Base-by-base conservation (phyloP, 2,797 vertebrate genomes). In the Neosilurus hyrtlii region DNA sequence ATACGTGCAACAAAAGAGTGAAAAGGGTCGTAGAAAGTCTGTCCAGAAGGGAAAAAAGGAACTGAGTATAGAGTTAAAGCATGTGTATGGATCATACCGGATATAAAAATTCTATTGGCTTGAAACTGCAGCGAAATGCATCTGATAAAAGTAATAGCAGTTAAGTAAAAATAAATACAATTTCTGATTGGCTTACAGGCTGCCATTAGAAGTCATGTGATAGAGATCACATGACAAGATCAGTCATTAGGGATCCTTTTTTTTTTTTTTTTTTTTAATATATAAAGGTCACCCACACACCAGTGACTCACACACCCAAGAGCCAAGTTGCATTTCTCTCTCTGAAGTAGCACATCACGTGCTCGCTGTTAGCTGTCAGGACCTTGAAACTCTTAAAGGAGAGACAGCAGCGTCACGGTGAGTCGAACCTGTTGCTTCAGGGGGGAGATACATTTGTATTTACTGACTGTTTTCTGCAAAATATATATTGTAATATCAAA, bases 221-320 rank as follows among this genome's bases (percentile, higher is more conserved):
- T 65, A 86, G 51, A 81, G 82, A 88, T 89, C 89, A 89, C 82
- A 86, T 88, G 89, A 86, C 56, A 3, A 56, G 68, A 26, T 26
- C 63, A 80, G 85, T 87, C 83, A 86, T 67, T 72, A 81, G 79
- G 68, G 30, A 66, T 79, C 12, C 77, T 75, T 74, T 87, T 85
- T 62, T 30, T 30, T 30, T 30, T 30, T 30, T 30, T 30, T 30
- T 30, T 30, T 30, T 30, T 30, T 30, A 30, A 30, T 30, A 30
- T 30, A 30, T 30, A 30, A 24, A 66, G 43, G 79, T 79, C 56
- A 82, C 56, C 24, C n/a, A 57, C 79, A 24, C 30, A 26, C 43
- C 49, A 78, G 24, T 68, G 59, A 57, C 59, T 18, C 76, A 59
- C 76, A 59, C 80, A 59, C 61, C 61, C 11, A 70, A 70, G 52